Base-by-base conservation (phyloP, 2,888 invertebrate genomes). In the Parnassius smintheus region DNA sequence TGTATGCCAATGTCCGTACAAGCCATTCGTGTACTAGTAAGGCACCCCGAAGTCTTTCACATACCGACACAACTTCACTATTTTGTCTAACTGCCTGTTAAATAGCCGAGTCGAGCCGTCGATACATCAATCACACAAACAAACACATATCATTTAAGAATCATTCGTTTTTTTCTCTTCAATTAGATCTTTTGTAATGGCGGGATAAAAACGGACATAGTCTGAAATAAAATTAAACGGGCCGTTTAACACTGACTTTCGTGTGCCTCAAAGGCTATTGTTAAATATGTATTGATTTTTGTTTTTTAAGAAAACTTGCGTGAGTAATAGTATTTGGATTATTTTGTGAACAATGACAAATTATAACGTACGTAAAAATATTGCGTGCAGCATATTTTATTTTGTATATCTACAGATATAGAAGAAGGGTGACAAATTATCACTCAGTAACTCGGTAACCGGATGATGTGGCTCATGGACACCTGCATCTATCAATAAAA, bases 71-170 rank as follows among this genome's bases (percentile, higher is more conserved):
- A 72, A 67, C 75, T 81, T 77, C 72, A 83, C 83, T 83, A 88
- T 90, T 91, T 90, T 91, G 90, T 91, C 91, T 91, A 90, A 85
- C 88, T 79, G 84, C 74, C 86, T 80, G 88, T 89, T 91, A 91
- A 91, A 91, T 90, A 83, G 89, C 89, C 86, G 80, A 74, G 75
- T 81, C 78, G 76, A 76, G 72, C 83, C 84, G 86, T 91, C 91
- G 87, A 91, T 91, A 89, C 90, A 90, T 90, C 90, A 89, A 89
- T 89, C 88, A 89, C 73, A 82, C 85, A 87, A 80, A 81, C 80
- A 80, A 81, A 77, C 77, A 73, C 66, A 67, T 76, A 77, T 78
- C 83, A 82, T 83, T 82, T 80, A 79, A 81, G 76, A 72, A 74
- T 74, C 75, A 73, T 80, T 82, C 75, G 75, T 83, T 86, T 86